A percentile compares a stretch with the other conserved stretches of the same genome.
phyloP scores from a whole-genome alignment of 2,797 vertebrate species.

The Rhodeus uyekii region DNA sequence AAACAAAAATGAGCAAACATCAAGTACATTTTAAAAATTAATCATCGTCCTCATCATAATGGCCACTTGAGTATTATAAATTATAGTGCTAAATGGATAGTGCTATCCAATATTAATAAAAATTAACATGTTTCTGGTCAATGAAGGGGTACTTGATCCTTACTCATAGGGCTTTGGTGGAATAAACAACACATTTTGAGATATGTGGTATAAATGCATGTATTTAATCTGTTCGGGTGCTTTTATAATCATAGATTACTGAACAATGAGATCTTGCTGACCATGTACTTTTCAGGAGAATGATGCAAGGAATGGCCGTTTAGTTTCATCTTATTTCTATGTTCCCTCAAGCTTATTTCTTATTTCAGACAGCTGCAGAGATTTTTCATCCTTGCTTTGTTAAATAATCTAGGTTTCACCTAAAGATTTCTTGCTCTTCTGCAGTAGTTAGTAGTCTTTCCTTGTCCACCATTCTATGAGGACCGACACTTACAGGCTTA shows the following conservation, averaged over 20 bases:
- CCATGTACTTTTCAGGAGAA: not conserved
- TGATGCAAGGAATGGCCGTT: not conserved
- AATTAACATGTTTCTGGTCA: not conserved
- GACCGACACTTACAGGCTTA: not conserved
- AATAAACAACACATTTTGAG: not conserved
- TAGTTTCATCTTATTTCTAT: conserved; percentile 12
- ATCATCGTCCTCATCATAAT: not conserved
- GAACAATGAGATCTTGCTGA: not conserved
- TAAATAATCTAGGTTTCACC: not conserved
- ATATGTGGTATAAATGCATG: not conserved
- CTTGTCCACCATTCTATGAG: not conserved
- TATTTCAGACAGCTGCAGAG: not conserved
- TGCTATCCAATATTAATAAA: not conserved
- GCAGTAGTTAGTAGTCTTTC: not conserved
- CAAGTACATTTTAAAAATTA: not conserved
- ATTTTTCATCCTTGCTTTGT: conserved; percentile 4
- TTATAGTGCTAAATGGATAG: not conserved
- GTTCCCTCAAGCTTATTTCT: not conserved
- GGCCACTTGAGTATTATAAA: not conserved
- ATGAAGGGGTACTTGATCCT: not conserved
- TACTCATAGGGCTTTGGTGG: not conserved
- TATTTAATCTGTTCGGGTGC: not conserved
- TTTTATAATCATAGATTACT: not conserved
- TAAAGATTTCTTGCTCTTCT: not conserved
- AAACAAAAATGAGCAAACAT: not conserved